Conservation (phyloP, 2,888 invertebrate genomes). For the Reticulitermes lucifugus region DNA sequence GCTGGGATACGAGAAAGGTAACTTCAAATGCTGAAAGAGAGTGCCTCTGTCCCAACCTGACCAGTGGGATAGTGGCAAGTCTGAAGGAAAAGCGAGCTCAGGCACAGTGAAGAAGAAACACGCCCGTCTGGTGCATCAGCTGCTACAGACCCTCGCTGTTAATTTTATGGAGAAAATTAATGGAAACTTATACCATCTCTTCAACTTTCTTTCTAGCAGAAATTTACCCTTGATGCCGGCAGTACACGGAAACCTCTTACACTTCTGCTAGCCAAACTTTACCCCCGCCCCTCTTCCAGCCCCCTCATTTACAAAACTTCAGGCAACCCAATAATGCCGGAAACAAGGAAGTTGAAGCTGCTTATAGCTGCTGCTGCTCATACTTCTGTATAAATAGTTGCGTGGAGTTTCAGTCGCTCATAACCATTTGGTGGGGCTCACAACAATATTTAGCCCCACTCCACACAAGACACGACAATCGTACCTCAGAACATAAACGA, state of each 20-base stretch:
- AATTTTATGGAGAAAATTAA: conserved; percentile 40
- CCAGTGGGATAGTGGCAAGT: too few relatives aligned
- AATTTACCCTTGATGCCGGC: conserved; percentile 1
- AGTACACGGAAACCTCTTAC: conserved; percentile 1
- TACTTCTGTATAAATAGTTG: conserved; percentile 42
- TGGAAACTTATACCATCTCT: conserved; percentile 31
- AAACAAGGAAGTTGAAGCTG: conserved; percentile 28
- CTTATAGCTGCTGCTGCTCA: conserved; percentile 16
- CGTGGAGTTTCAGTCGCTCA: conserved; percentile 28
- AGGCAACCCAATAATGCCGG: conserved; percentile 39
- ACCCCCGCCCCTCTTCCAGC: too few relatives aligned
- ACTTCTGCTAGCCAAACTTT: conserved; percentile 16
- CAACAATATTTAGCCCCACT: conserved; percentile 37
- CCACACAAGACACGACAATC: not conserved
- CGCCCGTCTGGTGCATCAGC: not conserved
- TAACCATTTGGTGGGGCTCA: conserved; percentile 37
- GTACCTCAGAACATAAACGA: not conserved
- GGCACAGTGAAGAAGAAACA: not conserved
- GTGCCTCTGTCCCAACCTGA: too few relatives aligned
- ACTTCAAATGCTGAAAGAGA: too few relatives aligned
- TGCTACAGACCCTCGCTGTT: not conserved
- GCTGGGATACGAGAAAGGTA: too few relatives aligned
- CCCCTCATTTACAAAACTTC: conserved; percentile 38
- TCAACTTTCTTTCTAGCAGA: not conserved
- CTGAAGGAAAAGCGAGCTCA: too few relatives aligned